Base-by-base conservation (phyloP, 2,113 vertebrate genomes). In the Plecturocebus donacophilus region DNA sequence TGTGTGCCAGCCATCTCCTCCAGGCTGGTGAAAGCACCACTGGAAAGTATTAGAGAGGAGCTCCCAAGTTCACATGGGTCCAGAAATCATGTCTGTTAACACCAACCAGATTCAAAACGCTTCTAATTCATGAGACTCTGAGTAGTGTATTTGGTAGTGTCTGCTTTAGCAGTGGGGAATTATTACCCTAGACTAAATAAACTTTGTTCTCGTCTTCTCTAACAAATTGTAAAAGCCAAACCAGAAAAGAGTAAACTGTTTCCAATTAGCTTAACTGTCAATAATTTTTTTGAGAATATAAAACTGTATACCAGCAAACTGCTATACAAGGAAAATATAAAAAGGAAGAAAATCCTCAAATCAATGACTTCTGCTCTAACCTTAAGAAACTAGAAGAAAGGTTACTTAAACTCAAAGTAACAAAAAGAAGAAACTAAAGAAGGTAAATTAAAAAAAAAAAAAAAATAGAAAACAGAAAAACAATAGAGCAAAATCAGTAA, bases 1-100 rank as follows among this genome's bases (percentile, higher is more conserved):
- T 12, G 1, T 6, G 5, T 38, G 5, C 13, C 2, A 52, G 21
- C 4, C 2, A 61, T 52, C 10, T 8, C 9, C 70, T 38, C 23
- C 9, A 32, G 16, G 4, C 1, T 45, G n/a, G 20, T 17, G 23
- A 81, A 76, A 32, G 13, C 64, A 1, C 16, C 47, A 35, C 1
- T 0, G 3, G 35, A 38, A 87, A 23, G 25, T 8, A 20, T 40
- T 6, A 56, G 8, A 70, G 17, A 56, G 54, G 21, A 70, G 21
- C 49, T 5, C 27, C 21, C 10, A 80, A 54, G 25, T n/a, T 45
- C 38, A 47, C 25, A 17, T 1, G 4, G 20, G 12, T 27, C 35
- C n/a, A 49, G 30, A 38, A 73, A 47, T 13, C 2, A 3, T 32
- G 32, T 14, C 38, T 64, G 2, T 25, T 79, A 64, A 79, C 0